These are phyloP conservation scores for Heloderma charlesbogerti DNA, from an alignment of 2,113 vertebrate genomes.

Conservation along the genomic window DNA sequence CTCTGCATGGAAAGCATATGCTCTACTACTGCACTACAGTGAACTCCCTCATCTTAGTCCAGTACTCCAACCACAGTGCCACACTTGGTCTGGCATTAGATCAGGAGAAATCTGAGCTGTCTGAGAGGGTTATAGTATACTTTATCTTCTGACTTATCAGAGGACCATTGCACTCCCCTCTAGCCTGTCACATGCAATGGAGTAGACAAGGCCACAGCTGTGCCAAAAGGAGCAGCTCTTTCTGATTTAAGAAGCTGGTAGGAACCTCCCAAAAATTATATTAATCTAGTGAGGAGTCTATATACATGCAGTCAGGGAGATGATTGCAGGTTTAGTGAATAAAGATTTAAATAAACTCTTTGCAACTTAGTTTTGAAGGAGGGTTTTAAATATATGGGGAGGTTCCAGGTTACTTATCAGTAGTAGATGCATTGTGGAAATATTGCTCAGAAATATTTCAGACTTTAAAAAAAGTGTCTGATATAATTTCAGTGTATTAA, in stretches of 20 bases:
- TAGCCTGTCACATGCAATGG: background rate
- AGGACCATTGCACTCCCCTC: background rate
- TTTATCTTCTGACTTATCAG: background rate
- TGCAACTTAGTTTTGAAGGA: background rate
- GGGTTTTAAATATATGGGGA: background rate
- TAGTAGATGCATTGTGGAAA: background rate
- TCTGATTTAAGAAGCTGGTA: background rate
- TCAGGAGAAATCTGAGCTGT: background rate
- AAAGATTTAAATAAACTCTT: background rate
- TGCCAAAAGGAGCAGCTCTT: background rate
- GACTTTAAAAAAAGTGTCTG: conserved; percentile 31
- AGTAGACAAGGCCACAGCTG: background rate
- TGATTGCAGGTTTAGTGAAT: background rate
- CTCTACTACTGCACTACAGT: background rate
- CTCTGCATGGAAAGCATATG: background rate
- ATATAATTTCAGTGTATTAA: background rate
- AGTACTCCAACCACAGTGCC: background rate
- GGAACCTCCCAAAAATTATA: background rate
- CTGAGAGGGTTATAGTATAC: background rate
- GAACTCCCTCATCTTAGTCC: too few relatives aligned
- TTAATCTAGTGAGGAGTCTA: background rate
- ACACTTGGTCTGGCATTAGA: background rate
- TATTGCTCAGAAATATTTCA: background rate
- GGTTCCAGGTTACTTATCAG: background rate
- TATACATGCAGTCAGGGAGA: background rate